These are phyloP conservation scores for Sclerurus mexicanus DNA, from an alignment of 2,113 vertebrate species.

Conservation along the genomic window DNA sequence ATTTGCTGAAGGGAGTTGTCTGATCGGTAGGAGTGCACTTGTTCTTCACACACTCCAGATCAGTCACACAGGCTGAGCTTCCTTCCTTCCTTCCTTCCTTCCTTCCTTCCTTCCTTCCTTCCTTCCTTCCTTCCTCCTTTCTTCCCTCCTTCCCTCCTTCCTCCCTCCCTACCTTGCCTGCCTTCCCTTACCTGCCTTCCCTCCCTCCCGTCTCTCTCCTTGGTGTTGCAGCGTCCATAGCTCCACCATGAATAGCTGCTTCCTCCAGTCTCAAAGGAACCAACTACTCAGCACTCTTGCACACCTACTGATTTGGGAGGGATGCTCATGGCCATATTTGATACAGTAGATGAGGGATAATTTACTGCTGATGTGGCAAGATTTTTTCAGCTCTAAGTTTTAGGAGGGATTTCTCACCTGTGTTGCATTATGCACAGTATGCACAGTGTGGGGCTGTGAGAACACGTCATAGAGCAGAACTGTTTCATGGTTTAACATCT, in stretches of 20 bases:
- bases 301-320: accelerated
- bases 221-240: neutral
- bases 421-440: slow-evolving; percentile 13
- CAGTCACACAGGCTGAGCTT: neutral
- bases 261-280: neutral
- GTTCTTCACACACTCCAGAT: neutral
- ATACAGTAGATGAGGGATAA: neutral
- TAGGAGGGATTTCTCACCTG: slow-evolving; percentile 16
- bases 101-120: too few species aligned
- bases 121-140: too few species aligned
- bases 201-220: neutral
- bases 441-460: neutral
- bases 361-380: slow-evolving; percentile 10
- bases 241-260: neutral
- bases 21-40: neutral
- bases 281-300: neutral
- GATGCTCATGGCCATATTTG: neutral
- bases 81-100: too few species aligned
- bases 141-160: neutral
- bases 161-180: too few species aligned
- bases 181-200: too few species aligned
- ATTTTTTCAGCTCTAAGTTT: slow-evolving; percentile 11
- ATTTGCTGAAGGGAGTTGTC: neutral
- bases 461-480: neutral
- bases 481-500: neutral